phyloP scores from a whole-genome alignment of 2,113 vertebrate genomes.

The Alethe castanea region DNA sequence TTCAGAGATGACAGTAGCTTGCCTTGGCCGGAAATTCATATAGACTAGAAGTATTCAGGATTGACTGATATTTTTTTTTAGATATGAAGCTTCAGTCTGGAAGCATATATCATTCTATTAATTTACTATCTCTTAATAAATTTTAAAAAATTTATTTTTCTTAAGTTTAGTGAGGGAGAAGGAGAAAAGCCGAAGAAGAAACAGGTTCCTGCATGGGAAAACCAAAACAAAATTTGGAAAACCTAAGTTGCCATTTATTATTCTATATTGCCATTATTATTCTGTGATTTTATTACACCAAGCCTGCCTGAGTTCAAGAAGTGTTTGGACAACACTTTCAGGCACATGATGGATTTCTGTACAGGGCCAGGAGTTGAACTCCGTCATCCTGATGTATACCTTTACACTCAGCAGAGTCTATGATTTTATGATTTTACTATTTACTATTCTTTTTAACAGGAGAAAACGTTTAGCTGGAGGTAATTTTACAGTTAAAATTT shows the following conservation, averaged over 20 bases:
- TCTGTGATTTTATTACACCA: not conserved
- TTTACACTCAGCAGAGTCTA: not conserved
- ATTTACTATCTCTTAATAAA: not conserved
- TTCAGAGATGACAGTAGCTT: not conserved
- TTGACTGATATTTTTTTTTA: not conserved
- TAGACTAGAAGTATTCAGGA: not conserved
- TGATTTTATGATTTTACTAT: not conserved
- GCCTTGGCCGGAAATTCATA: not conserved
- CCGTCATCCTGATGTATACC: not conserved
- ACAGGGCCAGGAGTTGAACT: not conserved
- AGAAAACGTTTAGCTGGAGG: not conserved
- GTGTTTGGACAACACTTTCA: not conserved
- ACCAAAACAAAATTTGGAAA: not conserved
- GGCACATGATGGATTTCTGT: not conserved
- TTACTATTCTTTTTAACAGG: not conserved
- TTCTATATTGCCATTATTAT: not conserved
- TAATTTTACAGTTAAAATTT: not conserved
- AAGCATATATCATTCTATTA: not conserved
- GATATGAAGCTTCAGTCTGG: not conserved
- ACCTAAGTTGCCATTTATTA: not conserved
- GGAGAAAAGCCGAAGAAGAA: not conserved
- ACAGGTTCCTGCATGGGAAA: not conserved
- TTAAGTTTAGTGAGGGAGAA: not conserved
- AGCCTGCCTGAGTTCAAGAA: not conserved
- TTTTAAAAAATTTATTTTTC: not conserved